Evolutionary conservation across 2,113 vertebrate species (phyloP), one percentile per base, ranked within the genome.

Genomic region (Triplophysa siluroides): DNA sequence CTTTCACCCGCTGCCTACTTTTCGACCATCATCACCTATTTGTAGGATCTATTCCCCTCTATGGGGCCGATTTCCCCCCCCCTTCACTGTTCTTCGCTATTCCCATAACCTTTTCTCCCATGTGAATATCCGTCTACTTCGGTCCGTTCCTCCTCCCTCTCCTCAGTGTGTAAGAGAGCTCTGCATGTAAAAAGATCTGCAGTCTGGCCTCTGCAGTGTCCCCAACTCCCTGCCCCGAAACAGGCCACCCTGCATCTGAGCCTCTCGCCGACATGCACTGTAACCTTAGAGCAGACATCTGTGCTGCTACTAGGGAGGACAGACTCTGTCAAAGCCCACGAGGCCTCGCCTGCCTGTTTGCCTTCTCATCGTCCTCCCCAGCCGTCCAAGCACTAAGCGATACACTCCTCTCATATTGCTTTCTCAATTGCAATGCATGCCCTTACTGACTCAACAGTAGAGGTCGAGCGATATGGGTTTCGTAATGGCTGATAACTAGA

Each of bases 271-370:
- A 65, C 75, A 65, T 14, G 45, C 26, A 8, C 43, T 66, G 75
- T 77, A 77, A 77, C 75, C 61, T 77, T 77, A 77, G 75, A 77
- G 75, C 62, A 65, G 75, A 77, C 75, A 77, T 77, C 75, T 77
- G 75, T 8, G 45, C 75, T 65, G 75, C 75, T 77, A 77, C 75
- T 65, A 77, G 75, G 75, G 75, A 77, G 75, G 62, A 77, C 75
- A 66, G 75, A 77, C 61, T 77, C 75, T 77, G 75, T 77, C 75
- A 77, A 77, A 77, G 75, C 75, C 75, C 75, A 77, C 38, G 62
- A 77, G 75, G 62, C 75, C 75, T 65, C 33, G 75, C 45, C 75
- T 58, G 75, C 75, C 75, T 65, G 75, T 65, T 77, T 77, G 62
- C 62, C 62, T 76, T 76, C 74, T 76, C 62, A 54, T 76, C 62